Conservation (phyloP, 2,888 invertebrate species). For the Apantesis nais region DNA sequence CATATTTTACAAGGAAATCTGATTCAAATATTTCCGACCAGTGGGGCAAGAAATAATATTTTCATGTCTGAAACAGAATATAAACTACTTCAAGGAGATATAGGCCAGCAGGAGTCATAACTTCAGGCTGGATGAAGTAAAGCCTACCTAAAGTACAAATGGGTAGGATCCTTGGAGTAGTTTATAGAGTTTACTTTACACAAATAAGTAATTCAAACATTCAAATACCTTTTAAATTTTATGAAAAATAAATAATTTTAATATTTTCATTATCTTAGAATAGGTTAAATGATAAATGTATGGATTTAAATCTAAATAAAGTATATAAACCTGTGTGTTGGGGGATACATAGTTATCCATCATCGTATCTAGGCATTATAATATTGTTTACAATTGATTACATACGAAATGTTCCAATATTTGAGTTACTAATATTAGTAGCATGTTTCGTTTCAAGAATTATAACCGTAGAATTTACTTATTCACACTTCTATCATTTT, state of each 20-base stretch:
- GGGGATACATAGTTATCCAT: too few species aligned
- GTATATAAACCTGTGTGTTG: too few species aligned
- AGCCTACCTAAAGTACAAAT: background rate
- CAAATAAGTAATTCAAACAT: constrained; percentile 20
- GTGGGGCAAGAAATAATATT: background rate
- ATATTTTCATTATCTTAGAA: constrained; percentile 10
- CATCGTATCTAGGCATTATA: too few species aligned
- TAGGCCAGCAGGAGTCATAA: background rate
- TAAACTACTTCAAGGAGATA: background rate
- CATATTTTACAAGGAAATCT: background rate
- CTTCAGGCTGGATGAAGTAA: background rate
- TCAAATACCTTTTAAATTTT: constrained; percentile 13
- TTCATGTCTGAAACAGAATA: background rate
- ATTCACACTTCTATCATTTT: constrained; percentile 30
- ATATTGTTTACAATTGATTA: too few species aligned
- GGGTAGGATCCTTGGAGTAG: background rate
- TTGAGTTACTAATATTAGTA: too few species aligned
- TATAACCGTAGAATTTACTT: too few species aligned
- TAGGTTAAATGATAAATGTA: constrained; percentile 21
- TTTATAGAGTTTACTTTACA: background rate
- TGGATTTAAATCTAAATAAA: constrained; percentile 20
- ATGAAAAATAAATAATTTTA: too few species aligned
- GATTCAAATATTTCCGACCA: background rate
- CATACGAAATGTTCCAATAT: too few species aligned
- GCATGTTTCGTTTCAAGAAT: too few species aligned